Conservation (phyloP, 2,113 vertebrate genomes). For the Salvelinus fontinalis region DNA sequence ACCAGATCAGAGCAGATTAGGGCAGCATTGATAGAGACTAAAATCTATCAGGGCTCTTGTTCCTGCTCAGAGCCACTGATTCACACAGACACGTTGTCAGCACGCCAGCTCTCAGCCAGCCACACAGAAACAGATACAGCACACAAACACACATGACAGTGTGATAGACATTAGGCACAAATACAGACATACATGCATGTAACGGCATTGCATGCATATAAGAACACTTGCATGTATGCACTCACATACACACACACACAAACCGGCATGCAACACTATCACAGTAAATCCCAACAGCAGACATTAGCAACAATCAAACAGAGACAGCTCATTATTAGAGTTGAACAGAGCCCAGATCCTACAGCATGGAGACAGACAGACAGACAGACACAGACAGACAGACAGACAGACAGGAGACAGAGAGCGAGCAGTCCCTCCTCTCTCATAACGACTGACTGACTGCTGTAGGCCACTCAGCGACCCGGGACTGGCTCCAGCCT, state of each 20-base stretch:
- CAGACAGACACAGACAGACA: constrained; percentile 24
- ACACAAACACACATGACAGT: constrained; percentile 15
- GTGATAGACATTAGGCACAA: neutral
- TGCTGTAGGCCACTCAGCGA: too few relatives aligned
- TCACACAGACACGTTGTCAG: constrained; percentile 6
- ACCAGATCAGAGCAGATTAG: constrained; percentile 54
- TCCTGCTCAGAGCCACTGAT: constrained; percentile 20
- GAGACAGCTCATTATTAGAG: neutral
- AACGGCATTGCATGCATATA: neutral
- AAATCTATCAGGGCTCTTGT: constrained; percentile 44
- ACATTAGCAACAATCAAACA: neutral
- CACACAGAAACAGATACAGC: neutral
- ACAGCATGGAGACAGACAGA: neutral
- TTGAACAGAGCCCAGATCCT: constrained; percentile 7
- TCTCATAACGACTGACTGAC: too few relatives aligned
- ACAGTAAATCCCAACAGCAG: neutral
- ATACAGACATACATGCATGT: constrained; percentile 4
- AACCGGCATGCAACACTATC: neutral
- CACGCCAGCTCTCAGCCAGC: neutral
- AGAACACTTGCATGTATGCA: constrained; percentile 17
- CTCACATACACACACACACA: neutral
- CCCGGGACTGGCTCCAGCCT: constrained; percentile 43
- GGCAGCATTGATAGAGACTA: constrained; percentile 35
- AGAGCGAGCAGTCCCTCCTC: too few relatives aligned
- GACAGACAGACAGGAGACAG: too few relatives aligned